Evolutionary conservation across 2,797 vertebrate genomes (phyloP), one percentile per base, ranked within the genome.

Genomic region (Todus mexicanus): DNA sequence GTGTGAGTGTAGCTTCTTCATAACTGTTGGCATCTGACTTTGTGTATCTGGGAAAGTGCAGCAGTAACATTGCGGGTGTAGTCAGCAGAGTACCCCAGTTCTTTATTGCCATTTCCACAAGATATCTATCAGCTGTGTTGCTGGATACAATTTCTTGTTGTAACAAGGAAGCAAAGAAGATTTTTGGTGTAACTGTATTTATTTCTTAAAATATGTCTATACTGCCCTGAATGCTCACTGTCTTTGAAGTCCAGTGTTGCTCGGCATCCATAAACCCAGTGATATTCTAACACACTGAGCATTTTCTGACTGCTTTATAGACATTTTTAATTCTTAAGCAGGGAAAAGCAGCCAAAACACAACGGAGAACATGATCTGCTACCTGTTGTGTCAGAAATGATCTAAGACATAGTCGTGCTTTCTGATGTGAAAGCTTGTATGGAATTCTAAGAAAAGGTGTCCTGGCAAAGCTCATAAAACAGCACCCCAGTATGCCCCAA

Each of bases 21-120:
- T 18, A 31, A 20, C 57, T 43, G 26, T 31, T 17, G 1, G 0
- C n/a, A 38, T 31, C 35, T 1, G 5, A 45, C 38, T 42, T 4
- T 33, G 19, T 4, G 0, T 33, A 45, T 19, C n/a, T 38, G 26
- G 37, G 15, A 84, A 10, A 51, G n/a, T n/a, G 21, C 18, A 22
- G 40, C 2, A 26, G n/a, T 37, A 50, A 60, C 16, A 20, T 0
- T 15, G 19, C 17, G 15, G 13, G 4, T 71, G 35, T 42, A 50
- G 20, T 10, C 42, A 87, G 73, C 42, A 33, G 23, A 37, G 35
- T 21, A 35, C 11, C n/a, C 37, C 0, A 0, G 10, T 40, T 29
- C 42, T 88, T 4, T 20, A 22, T 33, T 26, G 22, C 35, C 17
- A 17, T 33, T 54, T 65, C 12, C 60, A 19, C 26, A 18, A 47